Base-by-base conservation (phyloP, 92 coral and sea anemone genomes). In the Porites rus region DNA sequence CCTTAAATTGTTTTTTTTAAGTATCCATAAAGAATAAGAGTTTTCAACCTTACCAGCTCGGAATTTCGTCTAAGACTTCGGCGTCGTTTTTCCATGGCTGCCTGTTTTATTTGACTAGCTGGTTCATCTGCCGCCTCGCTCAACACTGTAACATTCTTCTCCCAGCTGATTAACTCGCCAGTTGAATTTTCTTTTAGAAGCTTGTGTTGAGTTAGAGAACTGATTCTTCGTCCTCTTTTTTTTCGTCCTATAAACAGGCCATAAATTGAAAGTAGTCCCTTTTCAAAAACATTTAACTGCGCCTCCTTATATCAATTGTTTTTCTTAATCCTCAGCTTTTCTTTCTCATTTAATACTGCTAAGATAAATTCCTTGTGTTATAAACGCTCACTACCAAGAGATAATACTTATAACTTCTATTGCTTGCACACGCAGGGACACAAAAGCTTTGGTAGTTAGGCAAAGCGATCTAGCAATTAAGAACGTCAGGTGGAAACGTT, bases 121-220 rank as follows among this genome's bases (percentile, higher is more conserved):
- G 72, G 64, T 19, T 20, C 65, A 21, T 51, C 74, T 7, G 21
- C 74, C 21, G 3, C 50, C 51, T 66, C 69, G 58, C 67, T 54
- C 22, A 81, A 10, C 4, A 58, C 85, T 12, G 76, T 69, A 43
- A 69, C 20, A 3, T 54, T 43, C 13, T 14, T 51, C 19, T 73
- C 71, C 80, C 65, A 73, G 60, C 64, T 28, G 20, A 83, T 46
- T 17, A 38, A 6, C 68, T 69, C 10, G 4, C 77, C 85, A 20
- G 72, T 43, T 43, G 46, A 1, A 12, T 72, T 83, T 6, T 8
- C 17, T 24, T 25, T 20, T 60, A 51, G 25, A 10, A 61, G 38
- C 18, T 21, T 62, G 50, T 61, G 73, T 0, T 46, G 65, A 16
- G 80, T 83, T 1, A 83, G 6, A 0, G 87, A 74, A n/a, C 65